These are phyloP conservation scores for Natrix natrix DNA, from an alignment of 2,797 vertebrate genomes.

Conservation along the genomic window DNA sequence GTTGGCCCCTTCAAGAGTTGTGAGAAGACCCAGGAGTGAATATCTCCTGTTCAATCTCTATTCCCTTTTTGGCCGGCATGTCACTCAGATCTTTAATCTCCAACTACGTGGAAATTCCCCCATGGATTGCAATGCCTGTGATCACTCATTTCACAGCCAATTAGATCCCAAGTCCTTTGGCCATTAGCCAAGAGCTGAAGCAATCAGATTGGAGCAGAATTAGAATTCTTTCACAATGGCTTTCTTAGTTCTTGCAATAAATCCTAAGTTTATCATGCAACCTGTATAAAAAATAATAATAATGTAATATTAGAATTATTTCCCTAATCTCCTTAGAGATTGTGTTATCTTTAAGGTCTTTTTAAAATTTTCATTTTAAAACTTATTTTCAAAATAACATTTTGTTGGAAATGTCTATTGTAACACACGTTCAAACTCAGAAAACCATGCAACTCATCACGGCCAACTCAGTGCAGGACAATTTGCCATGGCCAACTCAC, in stretches of 20 bases:
- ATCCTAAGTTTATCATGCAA: background rate
- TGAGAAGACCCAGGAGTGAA: background rate
- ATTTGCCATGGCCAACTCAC: too few species aligned
- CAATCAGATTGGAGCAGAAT: background rate
- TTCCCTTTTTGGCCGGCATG: background rate
- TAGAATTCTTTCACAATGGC: background rate
- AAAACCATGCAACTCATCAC: background rate
- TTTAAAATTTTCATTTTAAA: background rate
- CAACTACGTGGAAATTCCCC: background rate
- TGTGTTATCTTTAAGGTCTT: background rate
- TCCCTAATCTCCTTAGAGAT: background rate
- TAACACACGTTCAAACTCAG: background rate
- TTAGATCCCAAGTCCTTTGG: background rate
- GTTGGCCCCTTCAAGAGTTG: background rate
- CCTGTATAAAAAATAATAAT: background rate
- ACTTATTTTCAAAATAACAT: background rate
- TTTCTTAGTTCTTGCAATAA: background rate
- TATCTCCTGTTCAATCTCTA: background rate
- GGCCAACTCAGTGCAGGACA: too few species aligned
- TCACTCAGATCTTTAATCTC: background rate
- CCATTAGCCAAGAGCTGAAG: background rate
- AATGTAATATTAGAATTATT: background rate
- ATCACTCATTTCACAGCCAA: background rate
- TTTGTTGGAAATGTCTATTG: background rate
- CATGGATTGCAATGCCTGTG: background rate